These are phyloP conservation scores for Troilus luridus DNA, from an alignment of 2,888 invertebrate genomes.

Conservation along the genomic window DNA sequence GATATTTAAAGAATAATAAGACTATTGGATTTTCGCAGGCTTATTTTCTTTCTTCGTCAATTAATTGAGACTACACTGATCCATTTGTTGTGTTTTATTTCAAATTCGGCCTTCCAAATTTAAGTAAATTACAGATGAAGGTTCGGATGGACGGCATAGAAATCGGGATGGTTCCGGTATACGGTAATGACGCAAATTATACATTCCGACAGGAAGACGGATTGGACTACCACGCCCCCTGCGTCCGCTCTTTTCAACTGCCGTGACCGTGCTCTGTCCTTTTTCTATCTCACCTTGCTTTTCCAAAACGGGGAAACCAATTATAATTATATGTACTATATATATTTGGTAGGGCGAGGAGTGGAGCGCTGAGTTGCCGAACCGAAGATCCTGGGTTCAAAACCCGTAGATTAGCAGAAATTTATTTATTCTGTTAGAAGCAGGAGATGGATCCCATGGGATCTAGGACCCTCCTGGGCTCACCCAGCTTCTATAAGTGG, in stretches of 20 bases:
- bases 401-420: no score
- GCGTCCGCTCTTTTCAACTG: constrained; percentile 8
- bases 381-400: no score
- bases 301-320: background rate
- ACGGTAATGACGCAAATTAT: constrained; percentile 44
- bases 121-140: background rate
- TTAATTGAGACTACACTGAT: background rate
- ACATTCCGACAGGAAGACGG: constrained; percentile 43
- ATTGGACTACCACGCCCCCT: constrained; percentile 8
- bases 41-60: background rate
- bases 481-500: no score
- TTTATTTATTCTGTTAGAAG: no score
- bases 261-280: constrained; percentile 6
- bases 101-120: background rate
- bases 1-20: no score
- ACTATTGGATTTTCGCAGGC: no score
- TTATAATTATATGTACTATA: no score
- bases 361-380: no score
- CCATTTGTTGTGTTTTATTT: background rate
- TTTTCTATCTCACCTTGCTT: background rate
- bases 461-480: no score
- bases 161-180: background rate
- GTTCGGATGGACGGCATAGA: background rate
- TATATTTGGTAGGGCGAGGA: no score
- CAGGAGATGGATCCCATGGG: no score